Base-by-base conservation (phyloP, 2,888 invertebrate species). In the Acrobasis repandana region DNA sequence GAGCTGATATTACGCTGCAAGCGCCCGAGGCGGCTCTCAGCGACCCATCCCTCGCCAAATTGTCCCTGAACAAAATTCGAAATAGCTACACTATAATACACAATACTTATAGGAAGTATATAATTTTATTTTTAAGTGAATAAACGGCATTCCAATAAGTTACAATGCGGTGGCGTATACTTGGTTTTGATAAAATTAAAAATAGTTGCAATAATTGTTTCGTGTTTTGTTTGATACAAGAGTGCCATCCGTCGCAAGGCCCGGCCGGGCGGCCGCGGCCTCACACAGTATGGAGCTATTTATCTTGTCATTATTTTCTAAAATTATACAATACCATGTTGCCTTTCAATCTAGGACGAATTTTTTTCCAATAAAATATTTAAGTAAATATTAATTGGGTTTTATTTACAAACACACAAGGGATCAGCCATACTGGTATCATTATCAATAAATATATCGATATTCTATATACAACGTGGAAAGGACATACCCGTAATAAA, bases 321-420 rank as follows among this genome's bases (percentile, higher is more conserved):
- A 85, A 86, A 83, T 80, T 86, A 86, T 86, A 89, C 86, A 87
- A 89, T 90, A 93, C 93, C 92, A 87, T 84, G 92, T 92, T 92
- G 92, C 93, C 93, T 93, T 87, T 92, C 90, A 88, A 86, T 88
- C 82, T 90, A 90, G 88, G 85, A 90, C 88, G 88, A 88, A 78
- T 80, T 83, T 89, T 90, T 91, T 93, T 90, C 83, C 88, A 90
- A 92, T 89, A 92, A 92, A 92, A 90, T 83, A 87, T 87, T 89
- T 90, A 89, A 91, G 88, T 88, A 88, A 85, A 83, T 75, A 76
- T 67, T 65, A 70, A 65, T 73, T 66, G 80, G 70, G 83, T 88
- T 88, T 88, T 82, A 87, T 86, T 88, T 33, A 58, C 20, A 49
- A 6, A 28, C 28, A 28, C 28, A 6, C 28, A 28, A 28, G 28